Conservation (phyloP, 2,888 invertebrate species). For the Tetheella fluctuosa region DNA sequence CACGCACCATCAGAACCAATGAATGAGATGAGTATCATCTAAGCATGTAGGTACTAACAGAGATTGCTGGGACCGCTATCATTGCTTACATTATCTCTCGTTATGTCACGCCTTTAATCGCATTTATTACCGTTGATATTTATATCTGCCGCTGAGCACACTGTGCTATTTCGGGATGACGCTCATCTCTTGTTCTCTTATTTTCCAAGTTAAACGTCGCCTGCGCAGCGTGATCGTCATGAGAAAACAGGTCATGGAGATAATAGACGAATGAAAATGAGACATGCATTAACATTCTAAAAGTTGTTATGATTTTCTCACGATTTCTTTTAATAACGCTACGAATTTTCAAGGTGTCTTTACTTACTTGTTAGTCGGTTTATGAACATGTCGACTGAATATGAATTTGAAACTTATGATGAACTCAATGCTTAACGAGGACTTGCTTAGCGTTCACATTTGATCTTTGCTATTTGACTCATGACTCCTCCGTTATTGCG, state of each 20-base stretch:
- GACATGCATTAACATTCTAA: slow-evolving; percentile 31
- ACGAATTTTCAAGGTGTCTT: slow-evolving; percentile 4
- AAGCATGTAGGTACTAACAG: slow-evolving; percentile 18
- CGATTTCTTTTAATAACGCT: slow-evolving; percentile 20
- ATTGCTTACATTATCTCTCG: slow-evolving; percentile 23
- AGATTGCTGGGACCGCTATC: slow-evolving; percentile 21
- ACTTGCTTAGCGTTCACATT: not conserved
- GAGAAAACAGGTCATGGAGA: slow-evolving; percentile 60
- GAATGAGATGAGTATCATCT: slow-evolving; percentile 27
- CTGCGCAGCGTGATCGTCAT: slow-evolving; percentile 34
- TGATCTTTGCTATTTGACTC: not conserved
- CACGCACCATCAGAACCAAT: slow-evolving; percentile 14
- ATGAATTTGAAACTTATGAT: not conserved
- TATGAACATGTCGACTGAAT: slow-evolving; percentile 13
- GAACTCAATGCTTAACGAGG: not conserved
- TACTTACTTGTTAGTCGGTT: slow-evolving; percentile 4
- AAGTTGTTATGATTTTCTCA: slow-evolving; percentile 32
- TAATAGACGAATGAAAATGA: slow-evolving; percentile 38
- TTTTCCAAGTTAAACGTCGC: slow-evolving; percentile 57
- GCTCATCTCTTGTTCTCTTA: slow-evolving; percentile 66
- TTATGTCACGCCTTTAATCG: slow-evolving; percentile 62
- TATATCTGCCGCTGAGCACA: slow-evolving; percentile 58
- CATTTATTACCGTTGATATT: slow-evolving; percentile 64
- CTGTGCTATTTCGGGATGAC: slow-evolving; percentile 69
- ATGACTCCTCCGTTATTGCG: not conserved